Conservation (phyloP, 2,113 vertebrate genomes). For the Nothocercus julius region DNA sequence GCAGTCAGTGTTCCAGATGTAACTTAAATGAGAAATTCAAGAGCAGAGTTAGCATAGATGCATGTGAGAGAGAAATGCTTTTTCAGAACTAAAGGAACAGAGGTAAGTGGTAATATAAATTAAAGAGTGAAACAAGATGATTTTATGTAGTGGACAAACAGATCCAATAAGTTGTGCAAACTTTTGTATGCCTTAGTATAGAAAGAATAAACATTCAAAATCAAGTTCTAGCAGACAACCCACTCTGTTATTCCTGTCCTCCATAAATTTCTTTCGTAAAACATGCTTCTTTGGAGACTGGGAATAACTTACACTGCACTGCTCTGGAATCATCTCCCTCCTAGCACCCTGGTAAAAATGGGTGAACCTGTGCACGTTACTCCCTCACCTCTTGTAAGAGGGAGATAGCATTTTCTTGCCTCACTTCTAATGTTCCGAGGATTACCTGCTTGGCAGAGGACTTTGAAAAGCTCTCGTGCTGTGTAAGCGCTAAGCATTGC, state of each 20-base stretch:
- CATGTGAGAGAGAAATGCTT: not conserved
- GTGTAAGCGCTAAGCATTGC: not conserved
- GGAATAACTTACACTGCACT: not conserved
- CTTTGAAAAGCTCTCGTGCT: not conserved
- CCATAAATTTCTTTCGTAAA: not conserved
- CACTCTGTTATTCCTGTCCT: not conserved
- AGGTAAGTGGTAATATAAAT: not conserved
- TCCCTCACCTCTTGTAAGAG: not conserved
- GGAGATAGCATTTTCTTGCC: not conserved
- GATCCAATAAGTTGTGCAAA: not conserved
- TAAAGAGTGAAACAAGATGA: not conserved
- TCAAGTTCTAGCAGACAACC: not conserved
- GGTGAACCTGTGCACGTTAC: not conserved
- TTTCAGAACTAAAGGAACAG: not conserved
- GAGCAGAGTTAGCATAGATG: not conserved
- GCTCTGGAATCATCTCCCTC: not conserved
- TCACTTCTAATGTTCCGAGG: not conserved
- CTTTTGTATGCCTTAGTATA: not conserved
- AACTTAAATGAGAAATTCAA: constrained; percentile 72
- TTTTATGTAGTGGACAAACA: not conserved
- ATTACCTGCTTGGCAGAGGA: not conserved
- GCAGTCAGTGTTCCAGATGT: constrained; percentile 89
- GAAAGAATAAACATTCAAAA: not conserved
- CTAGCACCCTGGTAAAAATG: not conserved
- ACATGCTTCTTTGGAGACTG: not conserved